These are phyloP conservation scores for Anisognathus igniventris DNA, from an alignment of 2,797 vertebrate species.

Conservation along the genomic window DNA sequence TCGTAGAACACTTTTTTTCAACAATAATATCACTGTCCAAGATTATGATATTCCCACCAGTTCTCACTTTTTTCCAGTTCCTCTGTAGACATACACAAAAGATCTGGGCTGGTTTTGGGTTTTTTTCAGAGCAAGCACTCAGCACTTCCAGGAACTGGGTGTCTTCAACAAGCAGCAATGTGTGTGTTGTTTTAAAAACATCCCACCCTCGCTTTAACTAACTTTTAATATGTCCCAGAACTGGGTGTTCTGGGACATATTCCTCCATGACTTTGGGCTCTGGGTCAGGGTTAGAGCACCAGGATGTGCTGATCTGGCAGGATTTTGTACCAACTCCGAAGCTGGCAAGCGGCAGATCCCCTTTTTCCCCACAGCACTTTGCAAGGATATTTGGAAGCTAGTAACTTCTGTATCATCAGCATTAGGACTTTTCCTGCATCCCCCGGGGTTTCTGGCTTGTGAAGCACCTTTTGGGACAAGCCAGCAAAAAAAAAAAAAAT, in stretches of 20 bases:
- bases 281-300: neutral
- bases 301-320: neutral
- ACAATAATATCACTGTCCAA: neutral
- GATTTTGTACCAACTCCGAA: neutral
- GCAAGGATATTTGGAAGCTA: neutral
- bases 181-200: neutral
- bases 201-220: neutral
- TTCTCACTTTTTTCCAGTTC: neutral
- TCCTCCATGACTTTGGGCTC: neutral
- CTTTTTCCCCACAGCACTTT: neutral
- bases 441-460: neutral
- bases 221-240: neutral
- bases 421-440: neutral
- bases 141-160: neutral
- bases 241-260: neutral
- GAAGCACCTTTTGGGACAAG: neutral
- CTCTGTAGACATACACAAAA: neutral
- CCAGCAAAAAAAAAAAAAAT: neutral
- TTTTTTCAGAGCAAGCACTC: neutral
- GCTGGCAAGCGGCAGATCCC: neutral
- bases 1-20: neutral
- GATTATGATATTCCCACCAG: neutral
- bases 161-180: neutral
- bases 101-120: neutral
- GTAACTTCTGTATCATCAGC: fast-evolving